Evolutionary conservation across 2,113 vertebrate genomes (phyloP).

Genomic region (Columbina picui): DNA sequence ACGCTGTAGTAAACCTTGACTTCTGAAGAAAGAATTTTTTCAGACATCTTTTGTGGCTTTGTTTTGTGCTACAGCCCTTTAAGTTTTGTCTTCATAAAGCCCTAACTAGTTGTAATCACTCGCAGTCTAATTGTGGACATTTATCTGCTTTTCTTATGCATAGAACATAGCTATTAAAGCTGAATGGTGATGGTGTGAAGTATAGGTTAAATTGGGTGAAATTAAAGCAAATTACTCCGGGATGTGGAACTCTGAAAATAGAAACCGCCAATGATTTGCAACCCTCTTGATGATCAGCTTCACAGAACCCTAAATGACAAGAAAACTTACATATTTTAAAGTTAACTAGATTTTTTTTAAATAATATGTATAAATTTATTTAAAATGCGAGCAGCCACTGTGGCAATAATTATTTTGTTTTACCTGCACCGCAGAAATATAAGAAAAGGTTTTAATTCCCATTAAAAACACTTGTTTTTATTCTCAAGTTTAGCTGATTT

Average conservation of each 20-base stretch:
- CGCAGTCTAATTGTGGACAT: slow-evolving; percentile 96
- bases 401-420: slow-evolving; percentile 77
- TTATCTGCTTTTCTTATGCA: slow-evolving; percentile 90
- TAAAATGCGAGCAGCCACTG: slow-evolving; percentile 76
- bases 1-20: slow-evolving; percentile 69
- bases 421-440: slow-evolving; percentile 58
- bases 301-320: slow-evolving; percentile 84
- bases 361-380: slow-evolving; percentile 83
- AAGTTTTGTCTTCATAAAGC: slow-evolving; percentile 88
- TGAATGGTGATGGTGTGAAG: slow-evolving; percentile 93
- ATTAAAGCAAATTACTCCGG: slow-evolving; percentile 97
- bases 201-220: slow-evolving; percentile 97
- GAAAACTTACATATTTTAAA: slow-evolving; percentile 88
- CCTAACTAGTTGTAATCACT: slow-evolving; percentile 90
- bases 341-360: slow-evolving; percentile 82
- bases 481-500: slow-evolving; percentile 44
- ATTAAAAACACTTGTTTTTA: slow-evolving; percentile 51
- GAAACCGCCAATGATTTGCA: slow-evolving; percentile 90
- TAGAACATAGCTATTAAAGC: slow-evolving; percentile 89
- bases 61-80: slow-evolving; percentile 84
- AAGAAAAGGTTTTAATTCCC: slow-evolving; percentile 57
- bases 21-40: slow-evolving; percentile 81
- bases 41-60: slow-evolving; percentile 86
- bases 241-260: slow-evolving; percentile 90
- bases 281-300: slow-evolving; percentile 90